Evolutionary conservation across 2,797 vertebrate genomes (phyloP).

Genomic region (Schizothorax lantsangensis): DNA sequence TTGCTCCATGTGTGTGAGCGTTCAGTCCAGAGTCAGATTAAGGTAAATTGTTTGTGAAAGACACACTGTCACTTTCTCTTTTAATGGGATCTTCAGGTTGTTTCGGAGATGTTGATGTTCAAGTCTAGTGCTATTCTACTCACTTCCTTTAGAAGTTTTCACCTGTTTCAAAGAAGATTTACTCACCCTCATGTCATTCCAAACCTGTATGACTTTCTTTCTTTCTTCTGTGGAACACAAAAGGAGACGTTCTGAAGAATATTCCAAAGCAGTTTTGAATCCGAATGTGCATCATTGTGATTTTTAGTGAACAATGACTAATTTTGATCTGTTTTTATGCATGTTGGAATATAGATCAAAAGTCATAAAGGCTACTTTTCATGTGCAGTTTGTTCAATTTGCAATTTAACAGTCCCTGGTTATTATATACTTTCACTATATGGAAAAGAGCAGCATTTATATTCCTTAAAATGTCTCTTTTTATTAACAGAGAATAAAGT

Average conservation of each 20-base stretch:
- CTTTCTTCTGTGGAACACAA: neutral
- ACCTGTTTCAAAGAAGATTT: neutral
- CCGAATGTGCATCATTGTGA: neutral
- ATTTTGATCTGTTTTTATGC: neutral
- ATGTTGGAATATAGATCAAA: neutral
- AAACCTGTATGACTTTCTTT: neutral
- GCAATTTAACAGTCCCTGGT: neutral
- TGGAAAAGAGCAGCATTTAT: neutral
- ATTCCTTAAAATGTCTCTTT: neutral
- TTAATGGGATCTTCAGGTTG: conserved; percentile 19
- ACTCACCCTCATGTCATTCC: neutral
- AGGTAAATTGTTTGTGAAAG: conserved; percentile 10
- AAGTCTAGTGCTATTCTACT: neutral
- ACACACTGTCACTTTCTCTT: neutral
- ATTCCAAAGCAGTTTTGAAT: neutral
- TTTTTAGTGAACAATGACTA: neutral
- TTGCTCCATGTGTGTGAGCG: neutral
- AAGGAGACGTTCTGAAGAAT: neutral
- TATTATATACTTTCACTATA: neutral
- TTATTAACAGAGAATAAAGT: neutral
- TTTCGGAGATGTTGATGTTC: neutral
- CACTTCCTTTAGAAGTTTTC: neutral
- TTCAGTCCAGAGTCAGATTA: neutral
- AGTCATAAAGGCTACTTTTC: neutral
- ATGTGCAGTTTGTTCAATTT: neutral